Percentiles rank a stretch among this genome's conserved stretches.
These are phyloP conservation scores for Nothocercus nigrocapillus DNA, from an alignment of 2,113 vertebrate species.

Conservation along the genomic window DNA sequence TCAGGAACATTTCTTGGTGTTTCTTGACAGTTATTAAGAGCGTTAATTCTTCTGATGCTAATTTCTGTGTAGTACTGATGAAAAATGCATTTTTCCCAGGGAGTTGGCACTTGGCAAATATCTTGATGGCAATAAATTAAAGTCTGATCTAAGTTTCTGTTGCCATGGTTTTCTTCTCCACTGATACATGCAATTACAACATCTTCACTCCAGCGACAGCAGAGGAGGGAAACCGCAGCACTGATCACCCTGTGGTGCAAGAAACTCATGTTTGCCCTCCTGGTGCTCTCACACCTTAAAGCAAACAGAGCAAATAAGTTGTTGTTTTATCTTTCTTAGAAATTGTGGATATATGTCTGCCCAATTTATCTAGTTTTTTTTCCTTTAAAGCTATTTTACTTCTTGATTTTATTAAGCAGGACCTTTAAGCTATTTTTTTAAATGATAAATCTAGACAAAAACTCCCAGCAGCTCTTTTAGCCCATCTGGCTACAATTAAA, in stretches of 20 bases:
- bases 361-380: background rate
- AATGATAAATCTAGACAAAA: background rate
- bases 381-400: background rate
- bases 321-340: slow-evolving; percentile 23
- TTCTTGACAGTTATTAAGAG: slow-evolving; percentile 68
- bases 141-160: slow-evolving; percentile 15
- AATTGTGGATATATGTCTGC: background rate
- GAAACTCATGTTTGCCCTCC: background rate
- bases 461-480: background rate
- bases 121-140: slow-evolving; percentile 46
- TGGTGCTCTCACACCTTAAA: background rate
- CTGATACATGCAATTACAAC: background rate
- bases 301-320: background rate
- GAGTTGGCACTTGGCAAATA: slow-evolving; percentile 37
- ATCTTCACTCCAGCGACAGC: background rate
- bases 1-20: slow-evolving; percentile 37
- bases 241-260: rapidly evolving
- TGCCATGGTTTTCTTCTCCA: slow-evolving; percentile 59
- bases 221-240: background rate
- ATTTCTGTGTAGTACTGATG: slow-evolving; percentile 66
- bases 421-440: background rate
- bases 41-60: slow-evolving; percentile 71
- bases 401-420: background rate
- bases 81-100: slow-evolving; percentile 66
- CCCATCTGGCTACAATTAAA: background rate